Percentiles rank a stretch among this genome's conserved stretches.
Evolutionary conservation across 2,797 vertebrate genomes (phyloP).

Genomic region (Falco novaeseelandiae): DNA sequence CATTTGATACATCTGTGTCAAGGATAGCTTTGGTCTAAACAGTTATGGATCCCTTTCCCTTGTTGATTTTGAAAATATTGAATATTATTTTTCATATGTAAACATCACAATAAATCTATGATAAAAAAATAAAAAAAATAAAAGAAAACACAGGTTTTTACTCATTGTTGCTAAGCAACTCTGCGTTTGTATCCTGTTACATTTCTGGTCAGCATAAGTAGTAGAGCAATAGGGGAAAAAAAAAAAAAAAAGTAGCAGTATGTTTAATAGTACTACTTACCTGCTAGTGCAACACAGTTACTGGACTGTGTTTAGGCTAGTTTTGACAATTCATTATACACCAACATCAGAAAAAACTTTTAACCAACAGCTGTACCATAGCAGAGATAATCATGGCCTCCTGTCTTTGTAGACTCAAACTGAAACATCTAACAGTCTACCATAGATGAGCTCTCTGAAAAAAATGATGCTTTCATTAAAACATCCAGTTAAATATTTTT

Average conservation of each 20-base stretch:
- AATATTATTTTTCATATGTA: neutral
- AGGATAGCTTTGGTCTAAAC: neutral
- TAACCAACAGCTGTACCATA: neutral
- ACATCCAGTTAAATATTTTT: neutral
- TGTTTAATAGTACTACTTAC: neutral
- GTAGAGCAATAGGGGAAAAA: neutral
- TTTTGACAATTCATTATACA: neutral
- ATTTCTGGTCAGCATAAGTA: neutral
- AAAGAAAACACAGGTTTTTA: neutral
- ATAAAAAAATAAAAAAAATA: neutral
- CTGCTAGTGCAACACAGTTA: neutral
- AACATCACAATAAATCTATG: neutral
- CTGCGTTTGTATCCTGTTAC: neutral
- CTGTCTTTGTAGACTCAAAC: neutral
- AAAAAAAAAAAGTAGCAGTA: neutral
- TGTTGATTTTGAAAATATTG: neutral
- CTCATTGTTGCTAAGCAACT: constrained; percentile 23
- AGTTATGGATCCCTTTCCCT: neutral
- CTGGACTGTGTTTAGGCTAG: neutral
- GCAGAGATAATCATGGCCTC: neutral
- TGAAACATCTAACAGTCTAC: neutral
- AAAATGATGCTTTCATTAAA: neutral
- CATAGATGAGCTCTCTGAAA: neutral
- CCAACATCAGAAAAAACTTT: neutral
- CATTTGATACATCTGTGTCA: neutral